A percentile compares a stretch with the other conserved stretches of the same genome.
Evolutionary conservation across 35 echinoderm and acorn worm genomes (phyloP).

Genomic region (Strongylocentrotus purpuratus): DNA sequence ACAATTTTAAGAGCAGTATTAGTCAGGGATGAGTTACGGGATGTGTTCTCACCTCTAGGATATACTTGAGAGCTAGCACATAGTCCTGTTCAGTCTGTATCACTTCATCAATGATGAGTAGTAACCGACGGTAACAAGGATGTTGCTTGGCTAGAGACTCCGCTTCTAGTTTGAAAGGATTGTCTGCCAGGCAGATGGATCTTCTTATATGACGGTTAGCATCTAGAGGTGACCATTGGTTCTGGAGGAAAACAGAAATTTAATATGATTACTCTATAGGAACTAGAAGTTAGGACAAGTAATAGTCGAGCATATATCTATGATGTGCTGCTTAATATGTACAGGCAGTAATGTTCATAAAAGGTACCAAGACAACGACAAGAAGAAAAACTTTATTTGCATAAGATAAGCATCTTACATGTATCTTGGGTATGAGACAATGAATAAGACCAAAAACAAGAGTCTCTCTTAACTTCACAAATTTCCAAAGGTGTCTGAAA

Average conservation of each 20-base stretch:
- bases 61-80: conserved; percentile 82
- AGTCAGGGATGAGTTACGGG: too few relatives aligned
- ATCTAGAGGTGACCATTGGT: conserved; percentile 71
- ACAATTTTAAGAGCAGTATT: too few relatives aligned
- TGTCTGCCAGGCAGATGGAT: conserved; percentile 60
- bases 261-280: not conserved
- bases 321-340: too few relatives aligned
- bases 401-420: not conserved
- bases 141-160: conserved; percentile 57
- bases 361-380: too few relatives aligned
- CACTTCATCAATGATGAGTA: conserved; percentile 87
- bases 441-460: not conserved
- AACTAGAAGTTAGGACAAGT: too few relatives aligned
- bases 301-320: too few relatives aligned
- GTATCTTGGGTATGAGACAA: not conserved
- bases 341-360: too few relatives aligned
- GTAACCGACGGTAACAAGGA: conserved; percentile 69
- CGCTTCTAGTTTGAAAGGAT: conserved; percentile 60
- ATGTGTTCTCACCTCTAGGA: conserved; percentile 70
- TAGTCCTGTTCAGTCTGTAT: conserved; percentile 90
- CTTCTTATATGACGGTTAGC: conserved; percentile 76
- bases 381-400: not conserved
- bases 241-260: not conserved
- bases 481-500: not conserved
- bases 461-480: not conserved